Evolutionary conservation across 1,140 invertebrate species (phyloP).

Genomic region (Daktulosphaira vitifoliae): DNA sequence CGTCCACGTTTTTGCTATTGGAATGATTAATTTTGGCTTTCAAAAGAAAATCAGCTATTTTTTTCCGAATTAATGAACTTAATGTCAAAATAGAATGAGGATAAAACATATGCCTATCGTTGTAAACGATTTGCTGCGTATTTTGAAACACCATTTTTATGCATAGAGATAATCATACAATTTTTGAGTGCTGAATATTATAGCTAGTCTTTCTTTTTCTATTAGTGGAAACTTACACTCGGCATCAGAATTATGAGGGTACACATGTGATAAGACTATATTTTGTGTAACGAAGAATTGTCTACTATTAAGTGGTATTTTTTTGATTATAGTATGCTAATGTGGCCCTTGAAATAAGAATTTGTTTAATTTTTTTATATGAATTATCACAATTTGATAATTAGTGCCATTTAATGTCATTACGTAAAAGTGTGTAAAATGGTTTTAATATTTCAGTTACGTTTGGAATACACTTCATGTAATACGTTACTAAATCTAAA

Average conservation of each 20-base stretch:
- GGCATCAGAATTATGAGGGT: conserved; percentile 43
- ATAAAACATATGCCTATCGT: conserved; percentile 42
- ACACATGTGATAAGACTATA: no score
- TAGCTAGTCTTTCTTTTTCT: conserved; percentile 46
- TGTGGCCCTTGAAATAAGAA: conserved; percentile 38
- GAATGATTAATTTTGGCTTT: conserved; percentile 1
- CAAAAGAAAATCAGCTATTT: conserved; percentile 36
- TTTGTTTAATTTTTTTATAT: conserved; percentile 40
- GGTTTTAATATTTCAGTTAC: conserved; percentile 41
- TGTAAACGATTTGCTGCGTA: no score
- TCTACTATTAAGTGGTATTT: no score
- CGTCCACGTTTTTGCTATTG: background rate
- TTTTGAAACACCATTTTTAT: conserved; percentile 39
- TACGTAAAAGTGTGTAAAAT: conserved; percentile 39
- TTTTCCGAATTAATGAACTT: conserved; percentile 44
- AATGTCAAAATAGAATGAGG: conserved; percentile 42
- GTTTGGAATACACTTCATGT: conserved; percentile 44
- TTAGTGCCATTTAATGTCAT: conserved; percentile 35
- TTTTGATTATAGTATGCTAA: conserved; percentile 43
- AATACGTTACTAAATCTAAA: conserved; percentile 46
- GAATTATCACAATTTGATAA: conserved; percentile 35
- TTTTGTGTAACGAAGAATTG: conserved; percentile 43
- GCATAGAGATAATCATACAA: conserved; percentile 41
- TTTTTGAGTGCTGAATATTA: conserved; percentile 43
- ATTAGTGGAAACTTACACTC: conserved; percentile 43